Conservation (phyloP, 1,140 invertebrate genomes). For the Aricia agestis region DNA sequence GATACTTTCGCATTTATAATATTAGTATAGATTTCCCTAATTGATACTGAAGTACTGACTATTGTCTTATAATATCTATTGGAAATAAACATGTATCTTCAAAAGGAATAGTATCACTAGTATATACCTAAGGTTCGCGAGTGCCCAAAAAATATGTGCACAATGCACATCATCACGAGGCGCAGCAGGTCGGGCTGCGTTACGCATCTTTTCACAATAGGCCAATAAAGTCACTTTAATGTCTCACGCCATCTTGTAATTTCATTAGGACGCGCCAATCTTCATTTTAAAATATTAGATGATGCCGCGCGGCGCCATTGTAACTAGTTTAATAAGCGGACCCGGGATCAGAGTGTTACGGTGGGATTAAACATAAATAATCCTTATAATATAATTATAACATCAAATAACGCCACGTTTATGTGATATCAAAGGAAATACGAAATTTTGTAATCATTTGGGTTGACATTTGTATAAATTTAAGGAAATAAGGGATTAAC, state of each 20-base stretch:
- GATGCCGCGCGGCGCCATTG: conserved; percentile 28
- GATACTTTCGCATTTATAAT: too few species aligned
- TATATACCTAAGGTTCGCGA: too few species aligned
- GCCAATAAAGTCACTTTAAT: too few species aligned
- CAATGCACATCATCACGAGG: too few species aligned
- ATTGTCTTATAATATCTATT: too few species aligned
- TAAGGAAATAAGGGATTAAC: not conserved
- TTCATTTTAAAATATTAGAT: conserved; percentile 9
- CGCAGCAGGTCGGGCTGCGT: too few species aligned
- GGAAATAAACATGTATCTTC: too few species aligned
- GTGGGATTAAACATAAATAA: conserved; percentile 48
- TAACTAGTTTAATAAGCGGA: conserved; percentile 44
- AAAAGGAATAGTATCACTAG: too few species aligned
- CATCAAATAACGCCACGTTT: conserved; percentile 43
- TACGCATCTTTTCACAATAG: too few species aligned
- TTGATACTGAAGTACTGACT: too few species aligned
- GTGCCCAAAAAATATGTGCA: too few species aligned
- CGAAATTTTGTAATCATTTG: conserved; percentile 8
- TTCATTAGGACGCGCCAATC: not conserved
- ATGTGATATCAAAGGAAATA: conserved; percentile 8
- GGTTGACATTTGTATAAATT: conserved; percentile 7
- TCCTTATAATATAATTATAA: conserved; percentile 45
- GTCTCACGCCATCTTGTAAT: not conserved
- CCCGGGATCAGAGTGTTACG: conserved; percentile 60
- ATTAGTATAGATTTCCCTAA: too few species aligned